Evolutionary conservation across 1,140 invertebrate genomes (phyloP).

Genomic region (Mesaphorura yosii): DNA sequence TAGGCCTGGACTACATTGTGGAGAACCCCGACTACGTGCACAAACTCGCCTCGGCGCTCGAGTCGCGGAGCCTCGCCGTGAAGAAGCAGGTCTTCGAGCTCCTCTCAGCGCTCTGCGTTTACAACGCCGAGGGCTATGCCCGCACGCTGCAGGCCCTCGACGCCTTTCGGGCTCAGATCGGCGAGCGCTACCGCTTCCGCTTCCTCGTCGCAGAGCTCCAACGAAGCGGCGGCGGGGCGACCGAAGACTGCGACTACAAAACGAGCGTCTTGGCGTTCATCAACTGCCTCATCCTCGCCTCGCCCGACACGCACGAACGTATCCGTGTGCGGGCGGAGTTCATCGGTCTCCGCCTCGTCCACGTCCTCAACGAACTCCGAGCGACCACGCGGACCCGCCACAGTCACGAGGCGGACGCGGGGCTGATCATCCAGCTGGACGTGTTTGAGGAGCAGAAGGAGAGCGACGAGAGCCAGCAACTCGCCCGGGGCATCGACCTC

Average conservation of each 20-base stretch:
- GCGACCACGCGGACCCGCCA: constrained; percentile 42
- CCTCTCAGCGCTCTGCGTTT: constrained; percentile 76
- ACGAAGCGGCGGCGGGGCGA: too few relatives aligned
- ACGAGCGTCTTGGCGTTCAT: constrained; percentile 82
- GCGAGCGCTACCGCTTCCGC: constrained; percentile 72
- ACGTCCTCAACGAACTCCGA: constrained; percentile 65
- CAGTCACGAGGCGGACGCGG: constrained; percentile 56
- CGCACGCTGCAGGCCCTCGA: constrained; percentile 74
- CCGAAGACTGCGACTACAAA: constrained; percentile 66
- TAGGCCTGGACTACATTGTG: constrained; percentile 84
- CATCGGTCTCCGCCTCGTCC: constrained; percentile 70
- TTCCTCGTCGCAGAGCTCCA: constrained; percentile 77
- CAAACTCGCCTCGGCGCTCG: constrained; percentile 75
- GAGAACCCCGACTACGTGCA: constrained; percentile 83
- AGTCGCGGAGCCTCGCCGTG: constrained; percentile 68
- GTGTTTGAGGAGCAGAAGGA: constrained; percentile 84
- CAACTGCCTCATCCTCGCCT: constrained; percentile 88
- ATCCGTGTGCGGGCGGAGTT: constrained; percentile 84
- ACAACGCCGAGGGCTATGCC: constrained; percentile 71
- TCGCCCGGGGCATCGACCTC: constrained; percentile 60
- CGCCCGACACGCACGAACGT: constrained; percentile 70
- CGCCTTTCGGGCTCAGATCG: constrained; percentile 73
- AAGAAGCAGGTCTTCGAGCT: constrained; percentile 88
- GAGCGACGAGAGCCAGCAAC: constrained; percentile 74
- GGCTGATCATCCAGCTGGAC: constrained; percentile 76